Evolutionary conservation across 2,113 vertebrate genomes (phyloP).

Genomic region (Hirundichthys speculiger): DNA sequence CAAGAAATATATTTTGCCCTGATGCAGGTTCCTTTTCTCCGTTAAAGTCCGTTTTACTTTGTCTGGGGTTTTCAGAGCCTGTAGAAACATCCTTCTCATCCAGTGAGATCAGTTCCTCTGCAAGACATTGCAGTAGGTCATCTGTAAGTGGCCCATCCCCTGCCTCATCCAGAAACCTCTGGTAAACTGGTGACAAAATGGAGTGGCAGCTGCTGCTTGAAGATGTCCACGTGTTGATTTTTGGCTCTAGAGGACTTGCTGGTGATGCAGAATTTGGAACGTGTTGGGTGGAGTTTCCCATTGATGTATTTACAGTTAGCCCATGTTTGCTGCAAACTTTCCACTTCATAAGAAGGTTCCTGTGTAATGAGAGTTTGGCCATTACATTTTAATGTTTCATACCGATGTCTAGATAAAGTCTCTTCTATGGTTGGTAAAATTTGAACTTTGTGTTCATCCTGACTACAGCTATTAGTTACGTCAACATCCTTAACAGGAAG

Average conservation of each 20-base stretch:
- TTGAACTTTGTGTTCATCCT: conserved; percentile 41
- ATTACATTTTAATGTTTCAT: conserved; percentile 46
- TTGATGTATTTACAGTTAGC: neutral
- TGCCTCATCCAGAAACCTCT: conserved; percentile 73
- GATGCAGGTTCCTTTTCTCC: neutral
- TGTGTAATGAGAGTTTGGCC: conserved; percentile 21
- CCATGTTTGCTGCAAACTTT: neutral
- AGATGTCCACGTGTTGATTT: conserved; percentile 69
- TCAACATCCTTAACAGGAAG: conserved; percentile 20
- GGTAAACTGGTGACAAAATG: conserved; percentile 60
- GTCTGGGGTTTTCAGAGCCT: conserved; percentile 29
- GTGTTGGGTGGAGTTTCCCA: neutral
- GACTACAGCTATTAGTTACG: neutral
- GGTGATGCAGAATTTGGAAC: neutral
- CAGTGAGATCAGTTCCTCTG: conserved; percentile 85
- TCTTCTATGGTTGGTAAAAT: conserved; percentile 82
- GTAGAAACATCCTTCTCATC: conserved; percentile 80
- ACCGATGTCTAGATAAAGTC: conserved; percentile 57
- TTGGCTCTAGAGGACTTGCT: conserved; percentile 41
- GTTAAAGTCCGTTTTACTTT: conserved; percentile 3
- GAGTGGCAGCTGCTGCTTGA: conserved; percentile 33
- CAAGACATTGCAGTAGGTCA: conserved; percentile 86
- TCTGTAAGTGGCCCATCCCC: conserved; percentile 83
- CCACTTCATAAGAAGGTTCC: conserved; percentile 6
- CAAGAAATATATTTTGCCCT: conserved; percentile 1